Percentiles rank a stretch among this genome's conserved stretches.
Evolutionary conservation across 2,888 invertebrate species (phyloP).

Genomic region (Hesperia comma): DNA sequence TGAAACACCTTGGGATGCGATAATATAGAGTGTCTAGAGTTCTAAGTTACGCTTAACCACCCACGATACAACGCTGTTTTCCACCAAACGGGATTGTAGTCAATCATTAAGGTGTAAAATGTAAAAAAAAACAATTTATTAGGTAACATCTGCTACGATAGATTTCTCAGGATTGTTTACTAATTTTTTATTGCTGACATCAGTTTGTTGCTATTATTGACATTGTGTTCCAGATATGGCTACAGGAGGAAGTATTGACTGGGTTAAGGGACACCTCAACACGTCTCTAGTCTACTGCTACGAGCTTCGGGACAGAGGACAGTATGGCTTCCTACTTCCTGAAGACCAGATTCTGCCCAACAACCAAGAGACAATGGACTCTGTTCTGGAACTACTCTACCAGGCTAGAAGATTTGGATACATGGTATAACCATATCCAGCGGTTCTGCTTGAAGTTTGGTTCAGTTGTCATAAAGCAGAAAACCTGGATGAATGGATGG

Average conservation of each 20-base stretch:
- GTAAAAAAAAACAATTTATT: too few species aligned
- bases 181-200: too few species aligned
- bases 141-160: too few species aligned
- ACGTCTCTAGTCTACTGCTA: constrained; percentile 87
- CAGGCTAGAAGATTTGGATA: constrained; percentile 69
- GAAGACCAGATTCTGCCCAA: constrained; percentile 86
- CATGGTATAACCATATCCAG: too few species aligned
- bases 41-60: too few species aligned
- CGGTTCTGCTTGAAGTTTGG: background rate
- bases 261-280: constrained; percentile 87
- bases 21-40: too few species aligned
- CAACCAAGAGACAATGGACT: constrained; percentile 84
- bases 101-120: too few species aligned
- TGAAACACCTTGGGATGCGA: too few species aligned
- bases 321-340: constrained; percentile 88
- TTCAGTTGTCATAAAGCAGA: background rate
- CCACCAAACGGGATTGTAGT: too few species aligned
- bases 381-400: constrained; percentile 63
- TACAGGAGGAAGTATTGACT: constrained; percentile 88
- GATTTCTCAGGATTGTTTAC: too few species aligned
- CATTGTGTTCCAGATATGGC: constrained; percentile 79
- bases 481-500: constrained; percentile 4
- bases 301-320: constrained; percentile 88
- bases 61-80: too few species aligned
- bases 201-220: too few species aligned